Conservation (phyloP, 2,797 vertebrate genomes). For the Dromococcyx pavoninus region DNA sequence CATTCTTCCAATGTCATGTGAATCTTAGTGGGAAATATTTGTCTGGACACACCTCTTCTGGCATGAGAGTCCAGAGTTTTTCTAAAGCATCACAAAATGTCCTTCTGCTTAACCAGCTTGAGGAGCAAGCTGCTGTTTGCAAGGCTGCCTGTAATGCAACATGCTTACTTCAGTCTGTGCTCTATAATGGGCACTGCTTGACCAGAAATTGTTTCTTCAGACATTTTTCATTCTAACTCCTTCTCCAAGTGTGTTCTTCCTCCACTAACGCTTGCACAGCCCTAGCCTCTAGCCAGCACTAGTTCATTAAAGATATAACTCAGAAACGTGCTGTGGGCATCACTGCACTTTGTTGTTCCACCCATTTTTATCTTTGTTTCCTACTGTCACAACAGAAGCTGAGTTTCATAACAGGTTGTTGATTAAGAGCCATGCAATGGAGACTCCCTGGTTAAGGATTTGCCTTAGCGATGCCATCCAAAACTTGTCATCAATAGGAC, state of each 20-base stretch:
- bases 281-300: not conserved
- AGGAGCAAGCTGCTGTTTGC: not conserved
- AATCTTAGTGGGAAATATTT: not conserved
- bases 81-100: not conserved
- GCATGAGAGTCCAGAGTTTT: not conserved
- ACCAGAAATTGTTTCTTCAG: not conserved
- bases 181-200: not conserved
- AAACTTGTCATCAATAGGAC: not conserved
- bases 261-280: not conserved
- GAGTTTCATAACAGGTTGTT: not conserved
- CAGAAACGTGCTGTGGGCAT: not conserved
- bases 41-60: not conserved
- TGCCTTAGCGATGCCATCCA: not conserved
- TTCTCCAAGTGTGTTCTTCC: not conserved
- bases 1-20: not conserved
- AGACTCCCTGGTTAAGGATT: not conserved
- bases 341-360: not conserved
- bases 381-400: not conserved
- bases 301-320: not conserved
- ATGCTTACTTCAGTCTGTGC: not conserved
- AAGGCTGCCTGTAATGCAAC: not conserved
- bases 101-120: not conserved
- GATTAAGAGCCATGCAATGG: not conserved
- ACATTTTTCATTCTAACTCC: not conserved
- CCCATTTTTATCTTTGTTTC: not conserved